Percentiles rank a stretch among this genome's conserved stretches.
Conservation (phyloP, 2,113 vertebrate genomes). For the Tichodroma muraria region DNA sequence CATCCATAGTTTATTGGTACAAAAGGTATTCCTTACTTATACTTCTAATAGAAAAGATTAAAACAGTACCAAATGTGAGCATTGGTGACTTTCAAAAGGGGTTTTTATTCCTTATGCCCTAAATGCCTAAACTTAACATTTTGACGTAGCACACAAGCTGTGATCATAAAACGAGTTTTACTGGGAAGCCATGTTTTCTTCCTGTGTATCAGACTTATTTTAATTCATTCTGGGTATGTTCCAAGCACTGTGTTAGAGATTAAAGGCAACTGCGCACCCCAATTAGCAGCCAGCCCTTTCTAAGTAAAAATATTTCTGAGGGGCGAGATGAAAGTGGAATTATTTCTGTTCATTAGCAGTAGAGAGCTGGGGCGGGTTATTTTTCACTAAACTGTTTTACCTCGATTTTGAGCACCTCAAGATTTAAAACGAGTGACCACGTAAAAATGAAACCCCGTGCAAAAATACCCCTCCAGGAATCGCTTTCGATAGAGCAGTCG, state of each 20-base stretch:
- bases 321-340: slow-evolving; percentile 71
- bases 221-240: slow-evolving; percentile 71
- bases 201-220: slow-evolving; percentile 71
- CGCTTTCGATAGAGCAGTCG: background rate
- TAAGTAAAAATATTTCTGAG: slow-evolving; percentile 68
- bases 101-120: slow-evolving; percentile 37
- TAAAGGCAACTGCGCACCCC: slow-evolving; percentile 68
- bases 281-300: slow-evolving; percentile 69
- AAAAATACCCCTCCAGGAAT: slow-evolving; percentile 12
- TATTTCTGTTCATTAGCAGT: slow-evolving; percentile 68
- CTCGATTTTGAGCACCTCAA: background rate
- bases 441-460: background rate
- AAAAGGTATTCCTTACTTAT: background rate
- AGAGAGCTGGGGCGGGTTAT: background rate
- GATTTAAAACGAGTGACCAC: background rate
- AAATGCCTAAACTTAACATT: slow-evolving; percentile 47
- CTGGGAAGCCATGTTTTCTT: slow-evolving; percentile 66
- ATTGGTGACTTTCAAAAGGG: slow-evolving; percentile 9
- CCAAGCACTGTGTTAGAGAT: slow-evolving; percentile 69
- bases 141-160: slow-evolving; percentile 65
- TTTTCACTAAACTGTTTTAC: background rate
- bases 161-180: slow-evolving; percentile 71
- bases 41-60: background rate
- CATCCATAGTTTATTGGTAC: background rate
- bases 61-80: background rate